Evolutionary conservation across 2,113 vertebrate genomes (phyloP).

Genomic region (Empidonax alnorum): DNA sequence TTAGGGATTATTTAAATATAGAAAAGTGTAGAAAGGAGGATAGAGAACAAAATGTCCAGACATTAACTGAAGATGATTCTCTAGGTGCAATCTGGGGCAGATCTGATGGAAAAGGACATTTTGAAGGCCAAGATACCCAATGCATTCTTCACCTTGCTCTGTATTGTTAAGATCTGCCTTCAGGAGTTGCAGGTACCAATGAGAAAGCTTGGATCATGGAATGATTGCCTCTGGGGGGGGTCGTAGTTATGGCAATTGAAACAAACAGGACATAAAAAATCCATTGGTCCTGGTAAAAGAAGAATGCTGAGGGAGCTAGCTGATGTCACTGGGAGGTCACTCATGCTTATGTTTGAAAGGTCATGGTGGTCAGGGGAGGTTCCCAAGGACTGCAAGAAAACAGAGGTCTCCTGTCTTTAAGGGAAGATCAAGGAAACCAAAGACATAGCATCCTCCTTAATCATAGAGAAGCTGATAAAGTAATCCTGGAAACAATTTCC

Average conservation of each 20-base stretch:
- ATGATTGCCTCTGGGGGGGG: neutral
- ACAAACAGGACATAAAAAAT: neutral
- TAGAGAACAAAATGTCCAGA: neutral
- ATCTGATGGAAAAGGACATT: neutral
- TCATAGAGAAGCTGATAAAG: neutral
- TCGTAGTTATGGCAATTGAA: neutral
- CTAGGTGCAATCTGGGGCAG: neutral
- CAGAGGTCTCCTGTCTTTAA: neutral
- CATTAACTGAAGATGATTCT: neutral
- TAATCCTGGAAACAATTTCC: neutral
- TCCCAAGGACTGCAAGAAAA: neutral
- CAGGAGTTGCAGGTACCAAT: neutral
- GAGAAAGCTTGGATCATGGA: neutral
- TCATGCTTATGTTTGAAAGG: neutral
- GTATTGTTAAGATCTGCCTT: neutral
- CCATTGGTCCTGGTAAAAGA: neutral
- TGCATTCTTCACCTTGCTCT: neutral
- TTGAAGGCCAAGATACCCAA: neutral
- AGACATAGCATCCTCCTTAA: neutral
- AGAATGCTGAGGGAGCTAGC: neutral
- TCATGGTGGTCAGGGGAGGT: neutral
- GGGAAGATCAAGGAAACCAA: neutral
- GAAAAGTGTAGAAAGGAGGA: neutral
- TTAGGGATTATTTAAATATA: neutral
- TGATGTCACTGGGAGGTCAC: rapidly evolving